Base-by-base conservation (phyloP, 1,140 invertebrate genomes). In the Bombus difficillimus region DNA sequence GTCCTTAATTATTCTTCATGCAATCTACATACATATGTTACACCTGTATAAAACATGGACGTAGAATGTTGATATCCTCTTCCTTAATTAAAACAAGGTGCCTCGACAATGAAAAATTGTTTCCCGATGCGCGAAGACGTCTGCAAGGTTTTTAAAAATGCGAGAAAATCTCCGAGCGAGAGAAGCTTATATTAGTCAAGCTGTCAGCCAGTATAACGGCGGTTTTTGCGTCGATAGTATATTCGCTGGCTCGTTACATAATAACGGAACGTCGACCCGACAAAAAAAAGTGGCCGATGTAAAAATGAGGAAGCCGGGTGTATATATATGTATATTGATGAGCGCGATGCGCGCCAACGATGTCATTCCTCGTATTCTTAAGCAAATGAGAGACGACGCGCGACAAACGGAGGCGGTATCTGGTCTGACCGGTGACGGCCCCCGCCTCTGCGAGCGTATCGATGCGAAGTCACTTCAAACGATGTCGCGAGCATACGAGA, bases 301-400 rank as follows among this genome's bases (percentile, higher is more conserved):
- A 89, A 83, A 88, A 93, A 92, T 90, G 88, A 86, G 86, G 83
- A 92, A 87, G 83, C 37, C 68, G 34, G 15, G 6, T 10, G 68
- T 39, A 39, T 10, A 39, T 22, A 12, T 5, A 39, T 37, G 68
- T 28, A 22, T 34, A n/a, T 37, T 53, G 47, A 53, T 22, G 47
- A 53, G 34, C 59, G 32, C 32, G 34, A 53, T 53, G 47, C 13
- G 13, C 32, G 18, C 84, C 87, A 89, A 92, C 92, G 66, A 75
- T 88, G 91, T 92, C 92, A 93, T 93, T 93, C 88, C 91, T 92
- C 90, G 90, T 92, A 94, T 94, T 94, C 90, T 94, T 91, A 93
- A 91, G 83, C 90, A 94, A 94, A 93, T 92, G 92, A 93, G 89
- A 53, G 47, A 53, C 47, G 47, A 53, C 18, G 77, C 41, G 53